These are phyloP conservation scores for Carterocephalus palaemon DNA, from an alignment of 2,888 invertebrate species.

Conservation along the genomic window DNA sequence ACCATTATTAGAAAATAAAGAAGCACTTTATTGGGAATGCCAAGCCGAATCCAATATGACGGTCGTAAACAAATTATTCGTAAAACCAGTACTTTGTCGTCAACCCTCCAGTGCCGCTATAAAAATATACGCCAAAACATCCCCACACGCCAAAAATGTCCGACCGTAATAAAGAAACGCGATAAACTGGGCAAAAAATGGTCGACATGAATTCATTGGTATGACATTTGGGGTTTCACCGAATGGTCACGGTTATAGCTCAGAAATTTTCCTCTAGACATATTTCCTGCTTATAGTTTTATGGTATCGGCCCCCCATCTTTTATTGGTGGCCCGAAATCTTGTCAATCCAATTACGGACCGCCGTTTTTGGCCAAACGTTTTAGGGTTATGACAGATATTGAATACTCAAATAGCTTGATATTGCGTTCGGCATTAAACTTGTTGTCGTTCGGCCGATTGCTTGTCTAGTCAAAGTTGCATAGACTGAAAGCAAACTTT, in stretches of 20 bases:
- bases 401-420: constrained; percentile 8
- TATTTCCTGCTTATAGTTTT: constrained; percentile 76
- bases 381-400: constrained; percentile 34
- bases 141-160: constrained; percentile 53
- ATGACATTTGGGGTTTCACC: constrained; percentile 72
- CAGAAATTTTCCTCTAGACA: constrained; percentile 46
- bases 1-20: constrained; percentile 40
- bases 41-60: constrained; percentile 63
- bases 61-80: constrained; percentile 72
- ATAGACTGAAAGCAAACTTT: no score
- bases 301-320: constrained; percentile 66
- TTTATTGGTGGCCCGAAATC: constrained; percentile 71
- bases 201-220: constrained; percentile 76
- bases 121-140: constrained; percentile 46
- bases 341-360: constrained; percentile 69
- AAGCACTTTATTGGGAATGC: constrained; percentile 41
- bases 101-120: constrained; percentile 55
- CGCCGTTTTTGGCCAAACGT: constrained; percentile 45
- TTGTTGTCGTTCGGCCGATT: no score
- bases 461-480: no score
- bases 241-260: constrained; percentile 68
- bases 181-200: constrained; percentile 75
- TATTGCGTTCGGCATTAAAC: no score
- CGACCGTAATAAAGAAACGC: constrained; percentile 75
- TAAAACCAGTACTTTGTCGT: constrained; percentile 50